A percentile compares a stretch with the other conserved stretches of the same genome.
These are phyloP conservation scores for Cinara cedri DNA, from an alignment of 2,888 invertebrate genomes.

Conservation along the genomic window DNA sequence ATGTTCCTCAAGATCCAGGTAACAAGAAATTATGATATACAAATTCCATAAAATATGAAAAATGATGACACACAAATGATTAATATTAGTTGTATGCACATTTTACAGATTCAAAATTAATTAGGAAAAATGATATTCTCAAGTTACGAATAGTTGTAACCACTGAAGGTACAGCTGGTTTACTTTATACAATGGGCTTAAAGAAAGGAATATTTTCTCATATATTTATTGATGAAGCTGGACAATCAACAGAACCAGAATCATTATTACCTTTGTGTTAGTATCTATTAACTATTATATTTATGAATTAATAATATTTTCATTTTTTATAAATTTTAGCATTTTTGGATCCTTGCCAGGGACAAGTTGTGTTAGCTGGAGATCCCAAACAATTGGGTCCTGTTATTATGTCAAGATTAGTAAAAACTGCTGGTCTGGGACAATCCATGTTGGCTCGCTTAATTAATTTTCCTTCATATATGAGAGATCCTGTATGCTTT, in stretches of 20 bases:
- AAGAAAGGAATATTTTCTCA: conserved; percentile 84
- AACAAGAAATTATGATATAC: too few relatives aligned
- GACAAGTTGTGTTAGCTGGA: conserved; percentile 67
- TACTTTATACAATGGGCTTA: conserved; percentile 65
- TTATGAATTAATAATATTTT: not conserved
- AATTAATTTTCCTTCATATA: conserved; percentile 70
- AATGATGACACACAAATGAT: not conserved
- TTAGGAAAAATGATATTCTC: conserved; percentile 66
- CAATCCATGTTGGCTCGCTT: conserved; percentile 77
- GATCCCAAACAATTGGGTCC: conserved; percentile 94
- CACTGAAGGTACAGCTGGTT: conserved; percentile 81
- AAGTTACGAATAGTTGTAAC: conserved; percentile 82
- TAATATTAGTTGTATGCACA: not conserved
- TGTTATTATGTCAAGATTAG: conserved; percentile 72
- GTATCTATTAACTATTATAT: not conserved
- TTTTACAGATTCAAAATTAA: conserved; percentile 57
- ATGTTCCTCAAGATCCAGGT: too few relatives aligned
- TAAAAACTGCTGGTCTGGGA: conserved; percentile 68
- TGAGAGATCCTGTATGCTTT: conserved; percentile 69
- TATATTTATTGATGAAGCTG: conserved; percentile 90
- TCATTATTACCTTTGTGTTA: conserved; percentile 79
- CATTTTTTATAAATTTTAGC: conserved; percentile 58
- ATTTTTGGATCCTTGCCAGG: conserved; percentile 60
- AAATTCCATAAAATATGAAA: too few relatives aligned
- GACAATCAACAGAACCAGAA: conserved; percentile 91